Percentiles rank a stretch among this genome's conserved stretches.
These are phyloP conservation scores for Drosophila prosaltans DNA, from an alignment of 1,140 invertebrate genomes.

Conservation along the genomic window DNA sequence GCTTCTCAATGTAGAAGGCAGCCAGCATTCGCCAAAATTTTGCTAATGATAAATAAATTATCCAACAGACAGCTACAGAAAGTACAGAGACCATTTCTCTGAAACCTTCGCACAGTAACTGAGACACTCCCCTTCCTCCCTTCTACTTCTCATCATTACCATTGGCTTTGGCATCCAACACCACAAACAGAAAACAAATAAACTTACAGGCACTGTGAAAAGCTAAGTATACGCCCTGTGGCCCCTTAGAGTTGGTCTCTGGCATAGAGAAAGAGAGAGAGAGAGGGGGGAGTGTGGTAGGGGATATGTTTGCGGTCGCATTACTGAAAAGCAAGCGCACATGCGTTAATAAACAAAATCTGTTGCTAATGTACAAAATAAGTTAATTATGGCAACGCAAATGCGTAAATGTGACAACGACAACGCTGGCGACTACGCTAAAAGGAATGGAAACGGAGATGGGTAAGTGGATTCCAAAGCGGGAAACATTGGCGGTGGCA, in stretches of 20 bases:
- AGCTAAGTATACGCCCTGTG: constrained; percentile 72
- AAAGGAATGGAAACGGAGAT: constrained; percentile 4
- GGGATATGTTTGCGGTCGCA: constrained; percentile 44
- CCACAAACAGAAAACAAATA: constrained; percentile 78
- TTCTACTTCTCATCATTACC: constrained; percentile 3
- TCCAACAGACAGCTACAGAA: constrained; percentile 67
- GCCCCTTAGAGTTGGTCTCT: constrained; percentile 45
- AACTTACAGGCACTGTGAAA: constrained; percentile 67
- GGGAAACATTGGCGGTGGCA: not conserved
- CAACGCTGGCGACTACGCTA: constrained; percentile 43
- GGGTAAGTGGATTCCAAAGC: not conserved
- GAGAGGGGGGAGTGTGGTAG: not conserved
- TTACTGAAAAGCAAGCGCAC: constrained; percentile 57
- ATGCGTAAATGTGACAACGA: constrained; percentile 59
- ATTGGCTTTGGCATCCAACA: constrained; percentile 30
- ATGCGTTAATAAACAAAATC: constrained; percentile 78
- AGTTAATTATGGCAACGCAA: constrained; percentile 73
- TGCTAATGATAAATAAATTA: constrained; percentile 81
- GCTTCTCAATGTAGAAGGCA: constrained; percentile 22
- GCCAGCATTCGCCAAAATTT: constrained; percentile 63
- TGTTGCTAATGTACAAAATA: constrained; percentile 80
- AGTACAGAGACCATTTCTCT: constrained; percentile 35
- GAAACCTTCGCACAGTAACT: not conserved
- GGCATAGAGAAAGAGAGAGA: constrained; percentile 4
- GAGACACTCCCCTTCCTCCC: not conserved